A percentile compares a stretch with the other conserved stretches of the same genome.
Evolutionary conservation across 2,113 vertebrate species (phyloP).

Genomic region (Edolisoma coerulescens): DNA sequence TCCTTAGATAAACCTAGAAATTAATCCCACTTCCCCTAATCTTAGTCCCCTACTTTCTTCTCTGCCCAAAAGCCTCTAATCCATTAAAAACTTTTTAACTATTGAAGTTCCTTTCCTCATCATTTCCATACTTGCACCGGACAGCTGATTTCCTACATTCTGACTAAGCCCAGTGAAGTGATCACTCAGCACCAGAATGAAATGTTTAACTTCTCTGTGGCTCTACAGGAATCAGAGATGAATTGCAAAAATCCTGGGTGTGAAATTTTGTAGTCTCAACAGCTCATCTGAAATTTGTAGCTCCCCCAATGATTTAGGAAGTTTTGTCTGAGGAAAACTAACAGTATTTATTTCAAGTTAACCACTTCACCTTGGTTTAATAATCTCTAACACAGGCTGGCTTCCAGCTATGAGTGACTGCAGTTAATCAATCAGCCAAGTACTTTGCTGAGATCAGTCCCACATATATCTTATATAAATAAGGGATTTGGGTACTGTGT

Average conservation of each 20-base stretch:
- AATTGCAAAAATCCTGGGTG: background rate
- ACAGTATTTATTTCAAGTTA: background rate
- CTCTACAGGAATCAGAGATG: background rate
- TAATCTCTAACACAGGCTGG: background rate
- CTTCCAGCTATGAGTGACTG: background rate
- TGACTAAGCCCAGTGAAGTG: background rate
- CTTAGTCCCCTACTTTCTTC: background rate
- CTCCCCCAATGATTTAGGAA: background rate
- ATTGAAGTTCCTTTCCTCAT: background rate
- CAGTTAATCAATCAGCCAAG: background rate
- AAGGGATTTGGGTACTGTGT: background rate
- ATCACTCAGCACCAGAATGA: background rate
- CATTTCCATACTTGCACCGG: background rate
- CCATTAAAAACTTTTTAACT: background rate
- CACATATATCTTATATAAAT: background rate
- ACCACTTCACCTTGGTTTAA: background rate
- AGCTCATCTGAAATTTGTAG: background rate
- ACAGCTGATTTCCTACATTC: background rate
- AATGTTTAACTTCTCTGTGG: background rate
- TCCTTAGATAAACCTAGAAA: background rate
- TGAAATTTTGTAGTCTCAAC: background rate
- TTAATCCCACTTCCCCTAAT: background rate
- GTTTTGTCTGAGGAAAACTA: background rate
- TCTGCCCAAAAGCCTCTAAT: background rate
- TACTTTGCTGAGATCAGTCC: background rate